Base-by-base conservation (phyloP, 1,140 invertebrate genomes). In the Drosophila biarmipes region DNA sequence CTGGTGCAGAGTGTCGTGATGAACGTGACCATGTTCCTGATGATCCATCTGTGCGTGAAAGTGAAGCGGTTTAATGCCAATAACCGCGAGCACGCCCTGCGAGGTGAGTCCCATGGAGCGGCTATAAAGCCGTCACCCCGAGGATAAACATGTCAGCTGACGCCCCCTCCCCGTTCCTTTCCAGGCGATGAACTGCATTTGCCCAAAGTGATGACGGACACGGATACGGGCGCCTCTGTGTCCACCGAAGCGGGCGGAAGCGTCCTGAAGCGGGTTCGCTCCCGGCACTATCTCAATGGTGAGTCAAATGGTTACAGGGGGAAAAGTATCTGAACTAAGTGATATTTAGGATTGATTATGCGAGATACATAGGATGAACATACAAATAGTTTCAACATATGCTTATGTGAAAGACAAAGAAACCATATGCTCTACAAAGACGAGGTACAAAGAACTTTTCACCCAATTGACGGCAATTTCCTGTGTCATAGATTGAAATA, bases 1-100 rank as follows among this genome's bases (percentile, higher is more conserved):
- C 94, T 99, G 58, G 94, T 98, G 54, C 99, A 99, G 94, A 99
- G 98, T 93, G 95, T 99, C 90, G 95, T 99, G 27, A 99, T 99
- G 98, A 99, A 98, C 91, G 91, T 96, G 29, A 96, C 97, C 69
- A 99, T 99, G 99, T 95, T 99, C 91, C 93, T 95, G 21, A 97
- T 99, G 96, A 96, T 99, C 71, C 96, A 98, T 92, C 93, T 99
- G 14, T 99, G 98, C 94, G 96, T 99, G 27, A 94, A 94, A 90
- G 96, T 98, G 57, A 95, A 95, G 84, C 96, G 96, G 91, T 96
- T 96, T 92, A 97, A 95, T 90, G 96, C 98, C 92, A 95, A 95
- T 92, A 93, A 94, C 31, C 95, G 96, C 76, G 95, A 97, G 80
- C 94, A 96, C 91, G 94, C 96, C 84, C 98, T 99, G 92, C 96